These are phyloP conservation scores for Melinaea marsaeus DNA, from an alignment of 2,888 invertebrate genomes.

Conservation along the genomic window DNA sequence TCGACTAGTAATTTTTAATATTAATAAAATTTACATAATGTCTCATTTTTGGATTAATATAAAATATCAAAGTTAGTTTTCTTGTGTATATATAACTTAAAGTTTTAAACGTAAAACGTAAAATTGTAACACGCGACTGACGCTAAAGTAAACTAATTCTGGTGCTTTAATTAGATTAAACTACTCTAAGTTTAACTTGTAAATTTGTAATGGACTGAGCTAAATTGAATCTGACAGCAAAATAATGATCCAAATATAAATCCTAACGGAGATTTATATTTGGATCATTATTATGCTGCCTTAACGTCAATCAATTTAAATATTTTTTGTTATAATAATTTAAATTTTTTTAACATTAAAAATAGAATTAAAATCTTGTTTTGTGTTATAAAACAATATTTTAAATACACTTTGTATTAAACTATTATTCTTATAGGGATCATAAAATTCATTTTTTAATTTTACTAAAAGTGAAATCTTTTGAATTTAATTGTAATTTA, in stretches of 20 bases:
- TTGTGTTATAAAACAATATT: no score
- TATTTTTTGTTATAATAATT: background rate
- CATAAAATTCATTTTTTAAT: no score
- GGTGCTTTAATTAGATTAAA: conserved; percentile 35
- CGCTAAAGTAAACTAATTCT: conserved; percentile 34
- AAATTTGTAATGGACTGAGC: conserved; percentile 39
- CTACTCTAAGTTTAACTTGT: conserved; percentile 34
- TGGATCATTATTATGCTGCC: conserved; percentile 13
- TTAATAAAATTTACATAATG: no score
- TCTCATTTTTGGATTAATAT: no score
- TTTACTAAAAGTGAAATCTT: no score
- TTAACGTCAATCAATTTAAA: conserved; percentile 22
- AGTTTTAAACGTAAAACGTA: conserved; percentile 24
- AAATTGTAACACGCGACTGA: conserved; percentile 31
- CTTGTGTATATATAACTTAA: conserved; percentile 21
- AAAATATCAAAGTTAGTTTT: conserved; percentile 19
- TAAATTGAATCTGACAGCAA: conserved; percentile 42
- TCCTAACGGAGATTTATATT: conserved; percentile 34
- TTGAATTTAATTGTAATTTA: no score
- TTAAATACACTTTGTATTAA: no score
- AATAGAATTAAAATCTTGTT: no score
- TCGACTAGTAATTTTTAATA: no score
- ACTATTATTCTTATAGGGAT: no score
- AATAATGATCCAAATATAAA: conserved; percentile 44
- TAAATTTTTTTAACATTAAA: no score